Base-by-base conservation (phyloP, 2,797 vertebrate species). In the Pipistrellus pygmaeus region DNA sequence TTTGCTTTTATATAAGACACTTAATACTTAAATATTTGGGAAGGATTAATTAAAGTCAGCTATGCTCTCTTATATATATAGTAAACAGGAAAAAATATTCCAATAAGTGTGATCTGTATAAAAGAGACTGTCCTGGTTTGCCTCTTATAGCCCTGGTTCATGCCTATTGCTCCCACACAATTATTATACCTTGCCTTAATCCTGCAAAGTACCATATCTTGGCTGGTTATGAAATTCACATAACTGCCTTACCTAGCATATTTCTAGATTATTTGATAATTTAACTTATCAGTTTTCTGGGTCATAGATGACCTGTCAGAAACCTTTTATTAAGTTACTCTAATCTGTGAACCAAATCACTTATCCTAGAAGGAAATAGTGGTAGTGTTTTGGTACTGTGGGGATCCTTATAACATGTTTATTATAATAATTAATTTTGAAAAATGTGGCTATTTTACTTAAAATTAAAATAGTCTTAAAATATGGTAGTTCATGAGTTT, bases 131-230 rank as follows among this genome's bases (percentile, higher is more conserved):
- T 64, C 44, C 8, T 66, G 17, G 0, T 30, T 78, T 88, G 7
- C 15, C 11, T 30, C 17, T 30, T 3, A 9, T 1, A 57, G 3
- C 13, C 9, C 1, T 81, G 0, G 25, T 35, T 78, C 55, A 17
- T 48, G 7, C 12, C 13, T 60, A 0, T 69, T 44, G 1, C 68
- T 32, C 6, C 7, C 13, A 55, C 6, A 14, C 8, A n/a, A 3
- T 30, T 20, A 35, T 69, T 27, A 48, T 3, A 57, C 11, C 0
- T 44, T 32, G 6, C 3, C 14, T 46, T 48, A 78, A 46, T 21
- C 64, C n/a, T 62, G 5, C 30, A 30, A 21, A 38, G 9, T 57
- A 23, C 53, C 21, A 3, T 55, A 23, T 35, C 4, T 27, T 78
- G 17, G 4, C 32, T 66, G 8, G 1, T 7, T 72, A 20, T 87